Base-by-base conservation (phyloP, 2,113 vertebrate species). In the Gorilla gorilla region DNA sequence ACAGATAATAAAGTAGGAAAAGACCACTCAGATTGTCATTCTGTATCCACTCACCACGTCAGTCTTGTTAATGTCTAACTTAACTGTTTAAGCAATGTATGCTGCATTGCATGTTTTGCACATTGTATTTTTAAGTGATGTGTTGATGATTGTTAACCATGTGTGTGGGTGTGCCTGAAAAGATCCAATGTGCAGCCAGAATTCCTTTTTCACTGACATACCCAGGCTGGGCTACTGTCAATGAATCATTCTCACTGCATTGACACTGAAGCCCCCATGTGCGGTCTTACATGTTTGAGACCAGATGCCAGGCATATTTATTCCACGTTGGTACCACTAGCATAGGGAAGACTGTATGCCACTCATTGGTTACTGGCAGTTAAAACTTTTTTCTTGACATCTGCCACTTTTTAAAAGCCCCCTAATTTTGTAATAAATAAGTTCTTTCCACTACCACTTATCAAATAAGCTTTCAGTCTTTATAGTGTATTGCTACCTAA, bases 1-100 rank as follows among this genome's bases (percentile, higher is more conserved):
- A 96, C 43, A 95, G 97, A 96, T 81, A 76, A 93, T 92, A 92
- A 91, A 98, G 96, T 96, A 94, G 82, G 90, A 90, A 96, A 94
- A 97, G 86, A 86, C 55, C 95, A 66, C 89, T 98, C 84, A 80
- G 50, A 91, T 86, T 95, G 64, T 97, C 87, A 94, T 76, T 96
- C 72, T 95, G 94, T 30, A 94, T 92, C 90, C 90, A 93, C 96
- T 97, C 94, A 97, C 92, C 66, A 86, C 84, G 59, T 96, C 81
- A 6, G 16, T 79, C 84, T 96, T 94, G 95, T 93, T 97, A 93
- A 85, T 48, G 89, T 95, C 70, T 94, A 90, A 95, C 90, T 97
- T 97, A 81, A 94, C 30, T n/a, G 95, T 90, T 92, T 73, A 55
- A 72, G 83, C 55, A 78, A 64, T 88, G 52, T 66, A 9, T 91